These are phyloP conservation scores for Lycocorax pyrrhopterus DNA, from an alignment of 2,113 vertebrate genomes.

Conservation along the genomic window DNA sequence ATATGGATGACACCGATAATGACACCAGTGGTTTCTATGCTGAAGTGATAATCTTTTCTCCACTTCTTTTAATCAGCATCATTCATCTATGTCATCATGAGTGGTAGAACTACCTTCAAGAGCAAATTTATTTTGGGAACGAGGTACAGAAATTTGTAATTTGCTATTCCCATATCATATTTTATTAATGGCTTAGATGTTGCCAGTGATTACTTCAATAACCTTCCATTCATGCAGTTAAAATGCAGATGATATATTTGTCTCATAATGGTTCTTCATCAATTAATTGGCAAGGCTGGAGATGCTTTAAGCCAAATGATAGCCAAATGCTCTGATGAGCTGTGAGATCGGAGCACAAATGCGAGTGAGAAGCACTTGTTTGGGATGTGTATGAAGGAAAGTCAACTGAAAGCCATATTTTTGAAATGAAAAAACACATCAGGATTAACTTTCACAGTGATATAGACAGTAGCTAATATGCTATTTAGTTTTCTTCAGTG, in stretches of 20 bases:
- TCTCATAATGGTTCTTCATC: slow-evolving; percentile 53
- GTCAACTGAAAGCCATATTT: not conserved
- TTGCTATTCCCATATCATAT: slow-evolving; percentile 51
- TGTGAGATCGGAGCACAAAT: not conserved
- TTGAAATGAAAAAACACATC: not conserved
- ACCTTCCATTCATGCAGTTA: slow-evolving; percentile 44
- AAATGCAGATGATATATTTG: slow-evolving; percentile 59
- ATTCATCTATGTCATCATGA: slow-evolving; percentile 56
- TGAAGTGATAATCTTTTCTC: slow-evolving; percentile 63
- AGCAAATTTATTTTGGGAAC: slow-evolving; percentile 49
- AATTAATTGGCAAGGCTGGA: slow-evolving; percentile 44
- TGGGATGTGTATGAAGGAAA: not conserved
- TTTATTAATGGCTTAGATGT: slow-evolving; percentile 72
- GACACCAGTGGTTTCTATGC: slow-evolving; percentile 12
- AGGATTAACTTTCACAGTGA: not conserved
- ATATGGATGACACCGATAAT: slow-evolving; percentile 55
- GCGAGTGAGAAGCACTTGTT: not conserved
- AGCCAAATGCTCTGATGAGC: slow-evolving; percentile 4
- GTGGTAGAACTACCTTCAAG: slow-evolving; percentile 29
- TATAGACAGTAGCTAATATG: not conserved
- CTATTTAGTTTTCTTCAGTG: not conserved
- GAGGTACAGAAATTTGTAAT: slow-evolving; percentile 54
- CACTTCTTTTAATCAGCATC: slow-evolving; percentile 60
- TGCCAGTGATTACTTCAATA: slow-evolving; percentile 60
- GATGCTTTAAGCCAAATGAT: not conserved